Conservation (phyloP, 2,888 invertebrate genomes). For the Plebejus melissa region DNA sequence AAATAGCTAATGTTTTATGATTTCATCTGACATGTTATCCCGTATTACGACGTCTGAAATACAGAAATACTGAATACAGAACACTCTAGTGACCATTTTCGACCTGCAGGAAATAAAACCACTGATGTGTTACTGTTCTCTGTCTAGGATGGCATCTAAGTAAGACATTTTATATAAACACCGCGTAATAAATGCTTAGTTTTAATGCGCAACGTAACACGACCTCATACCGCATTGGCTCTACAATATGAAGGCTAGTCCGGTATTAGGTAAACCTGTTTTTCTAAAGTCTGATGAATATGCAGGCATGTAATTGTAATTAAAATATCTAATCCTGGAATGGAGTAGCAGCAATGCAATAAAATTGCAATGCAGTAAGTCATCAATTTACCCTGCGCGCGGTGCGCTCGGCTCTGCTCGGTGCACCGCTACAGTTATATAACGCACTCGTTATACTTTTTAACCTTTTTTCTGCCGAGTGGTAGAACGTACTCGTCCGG, state of each 20-base stretch:
- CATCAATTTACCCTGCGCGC: not conserved
- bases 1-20: too few relatives aligned
- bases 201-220: not conserved
- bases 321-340: not conserved
- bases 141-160: not conserved
- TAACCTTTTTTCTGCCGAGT: slow-evolving; percentile 10
- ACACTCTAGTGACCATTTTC: not conserved
- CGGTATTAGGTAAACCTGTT: not conserved
- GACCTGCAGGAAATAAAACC: not conserved
- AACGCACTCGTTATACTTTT: slow-evolving; percentile 12
- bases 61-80: not conserved
- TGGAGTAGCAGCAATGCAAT: not conserved
- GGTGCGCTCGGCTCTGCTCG: not conserved
- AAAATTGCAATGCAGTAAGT: slow-evolving; percentile 1
- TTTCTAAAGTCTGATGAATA: not conserved
- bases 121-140: not conserved
- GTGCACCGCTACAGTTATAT: slow-evolving; percentile 7
- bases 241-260: not conserved
- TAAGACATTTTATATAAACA: not conserved
- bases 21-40: too few relatives aligned
- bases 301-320: not conserved
- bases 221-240: not conserved
- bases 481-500: not conserved
- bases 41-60: not conserved
- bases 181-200: not conserved